Evolutionary conservation across 2,797 vertebrate genomes (phyloP).

Genomic region (Ctenosaura bakeri): DNA sequence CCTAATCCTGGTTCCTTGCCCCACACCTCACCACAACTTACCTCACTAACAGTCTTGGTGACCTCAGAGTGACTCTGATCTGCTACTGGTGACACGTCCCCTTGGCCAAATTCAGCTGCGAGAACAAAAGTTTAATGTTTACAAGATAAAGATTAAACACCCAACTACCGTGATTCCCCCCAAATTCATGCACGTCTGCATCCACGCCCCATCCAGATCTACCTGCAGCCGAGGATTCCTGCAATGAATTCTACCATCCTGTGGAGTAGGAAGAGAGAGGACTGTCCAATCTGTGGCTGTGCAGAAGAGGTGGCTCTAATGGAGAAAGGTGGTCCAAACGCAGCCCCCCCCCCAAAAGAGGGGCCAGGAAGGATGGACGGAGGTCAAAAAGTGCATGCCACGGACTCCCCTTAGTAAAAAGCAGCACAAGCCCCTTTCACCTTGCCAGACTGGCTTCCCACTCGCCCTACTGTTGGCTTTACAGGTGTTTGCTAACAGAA

Average conservation of each 20-base stretch:
- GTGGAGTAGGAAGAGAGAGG: too few species aligned
- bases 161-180: not conserved
- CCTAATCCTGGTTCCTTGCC: not conserved
- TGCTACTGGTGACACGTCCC: constrained; percentile 69
- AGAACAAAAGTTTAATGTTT: constrained; percentile 57
- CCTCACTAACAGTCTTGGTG: constrained; percentile 73
- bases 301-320: too few species aligned
- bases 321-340: too few species aligned
- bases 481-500: not conserved
- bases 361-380: too few species aligned
- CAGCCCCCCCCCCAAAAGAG: too few species aligned
- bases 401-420: too few species aligned
- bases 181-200: rapidly evolving
- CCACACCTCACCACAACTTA: not conserved
- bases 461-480: not conserved
- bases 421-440: not conserved
- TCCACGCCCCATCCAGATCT: not conserved
- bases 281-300: too few species aligned
- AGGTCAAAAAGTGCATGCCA: not conserved
- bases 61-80: constrained; percentile 72
- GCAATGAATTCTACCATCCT: too few species aligned
- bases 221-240: not conserved
- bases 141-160: constrained; percentile 50
- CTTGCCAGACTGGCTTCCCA: too few species aligned
- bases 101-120: constrained; percentile 75